These are phyloP conservation scores for Crocuta crocuta DNA, from an alignment of 2,113 vertebrate species.

Conservation along the genomic window DNA sequence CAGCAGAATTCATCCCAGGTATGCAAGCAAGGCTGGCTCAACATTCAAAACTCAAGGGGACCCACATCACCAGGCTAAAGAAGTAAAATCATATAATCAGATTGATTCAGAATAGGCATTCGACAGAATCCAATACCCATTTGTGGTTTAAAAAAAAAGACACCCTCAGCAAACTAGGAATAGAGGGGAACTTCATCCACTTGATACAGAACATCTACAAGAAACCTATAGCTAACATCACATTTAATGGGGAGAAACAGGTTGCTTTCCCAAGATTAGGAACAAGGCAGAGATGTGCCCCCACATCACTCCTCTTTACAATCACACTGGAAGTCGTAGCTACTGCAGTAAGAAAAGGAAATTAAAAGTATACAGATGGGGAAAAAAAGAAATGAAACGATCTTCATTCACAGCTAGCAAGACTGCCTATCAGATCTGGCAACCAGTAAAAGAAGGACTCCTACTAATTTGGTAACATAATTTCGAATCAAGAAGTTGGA, in stretches of 20 bases:
- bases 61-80: not conserved
- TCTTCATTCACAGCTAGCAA: not conserved
- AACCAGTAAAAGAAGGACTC: not conserved
- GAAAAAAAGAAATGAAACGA: not conserved
- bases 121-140: not conserved
- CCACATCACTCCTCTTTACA: not conserved
- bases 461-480: not conserved
- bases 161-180: slow-evolving; percentile 8
- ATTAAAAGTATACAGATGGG: not conserved
- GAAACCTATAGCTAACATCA: not conserved
- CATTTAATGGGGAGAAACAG: not conserved
- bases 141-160: not conserved
- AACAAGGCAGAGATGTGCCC: not conserved
- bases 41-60: not conserved
- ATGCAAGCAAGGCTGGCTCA: not conserved
- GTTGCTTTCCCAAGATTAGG: not conserved
- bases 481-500: slow-evolving; percentile 12
- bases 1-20: not conserved
- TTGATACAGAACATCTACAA: not conserved
- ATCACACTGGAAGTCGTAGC: not conserved
- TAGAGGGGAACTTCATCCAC: not conserved
- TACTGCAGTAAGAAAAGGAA: not conserved
- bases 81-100: not conserved
- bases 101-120: slow-evolving; percentile 17
- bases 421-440: not conserved